Evolutionary conservation across 2,797 vertebrate species (phyloP).

Genomic region (Microctenopoma stevenorrisi): DNA sequence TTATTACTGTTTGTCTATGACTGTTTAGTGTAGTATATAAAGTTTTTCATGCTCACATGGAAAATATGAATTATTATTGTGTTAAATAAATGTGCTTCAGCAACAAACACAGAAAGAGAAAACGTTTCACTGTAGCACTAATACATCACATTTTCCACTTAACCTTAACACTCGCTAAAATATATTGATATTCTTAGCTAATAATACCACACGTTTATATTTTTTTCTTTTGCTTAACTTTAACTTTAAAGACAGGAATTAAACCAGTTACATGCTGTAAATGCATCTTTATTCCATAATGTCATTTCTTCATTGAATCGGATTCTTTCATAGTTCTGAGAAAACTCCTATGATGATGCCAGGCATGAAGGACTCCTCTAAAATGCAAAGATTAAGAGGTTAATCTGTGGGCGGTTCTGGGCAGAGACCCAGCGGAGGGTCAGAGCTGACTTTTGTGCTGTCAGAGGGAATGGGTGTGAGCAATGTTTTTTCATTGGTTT

Average conservation of each 20-base stretch:
- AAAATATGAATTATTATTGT: no score
- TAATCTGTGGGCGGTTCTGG: constrained; percentile 65
- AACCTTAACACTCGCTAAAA: no score
- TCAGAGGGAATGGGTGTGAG: constrained; percentile 51
- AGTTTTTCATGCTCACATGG: no score
- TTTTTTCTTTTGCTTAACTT: background rate
- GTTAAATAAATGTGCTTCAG: no score
- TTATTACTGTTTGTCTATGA: no score
- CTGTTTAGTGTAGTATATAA: no score
- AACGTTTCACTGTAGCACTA: no score
- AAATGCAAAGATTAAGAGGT: constrained; percentile 58
- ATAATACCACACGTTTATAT: background rate
- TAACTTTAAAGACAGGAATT: background rate
- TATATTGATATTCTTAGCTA: background rate
- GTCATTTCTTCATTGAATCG: constrained; percentile 1
- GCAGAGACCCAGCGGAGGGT: constrained; percentile 52
- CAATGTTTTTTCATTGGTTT: constrained; percentile 47
- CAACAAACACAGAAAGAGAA: no score
- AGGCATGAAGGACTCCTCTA: constrained; percentile 49
- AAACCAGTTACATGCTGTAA: background rate
- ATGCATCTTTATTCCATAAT: background rate
- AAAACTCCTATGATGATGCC: constrained; percentile 45
- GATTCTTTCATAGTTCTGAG: constrained; percentile 23
- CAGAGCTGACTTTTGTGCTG: constrained; percentile 53
- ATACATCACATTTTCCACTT: no score